Base-by-base conservation (phyloP, 2,888 invertebrate species). In the Imbricaverruca yamaguchii region DNA sequence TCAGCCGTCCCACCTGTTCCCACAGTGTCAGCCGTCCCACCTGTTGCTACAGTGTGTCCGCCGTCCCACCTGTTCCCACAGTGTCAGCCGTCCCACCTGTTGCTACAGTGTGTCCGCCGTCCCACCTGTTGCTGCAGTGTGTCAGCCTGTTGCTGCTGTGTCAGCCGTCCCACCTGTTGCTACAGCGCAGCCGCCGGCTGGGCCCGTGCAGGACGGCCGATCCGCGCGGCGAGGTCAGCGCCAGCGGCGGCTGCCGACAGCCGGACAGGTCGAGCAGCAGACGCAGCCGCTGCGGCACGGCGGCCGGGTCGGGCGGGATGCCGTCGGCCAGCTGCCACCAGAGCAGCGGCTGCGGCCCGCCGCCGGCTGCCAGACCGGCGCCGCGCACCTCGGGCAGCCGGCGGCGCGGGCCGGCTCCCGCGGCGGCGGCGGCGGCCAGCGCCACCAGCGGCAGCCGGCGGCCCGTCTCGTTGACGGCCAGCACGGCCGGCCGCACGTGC, bases 401-500 rank as follows among this genome's bases (percentile, higher is more conserved):
- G 25, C 87, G 87, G 9, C 88, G 84, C 63, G 92, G 89, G 81
- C 90, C 88, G 9, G 74, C 10, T 11, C 59, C 59, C 12, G 59
- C 12, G 7, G 12, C 53, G 9, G 11, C 74, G 21, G 53, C 53
- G 21, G 74, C 39, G 18, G 82, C 81, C 82, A 84, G 79, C 18
- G 82, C 81, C n/a, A 82, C 81, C 83, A 84, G 74, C 80, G 89
- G 85, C 80, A 93, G 83, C 82, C 90, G 88, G 25, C 87, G 87
- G 9, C 88, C 84, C 65, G 92, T 89, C 81, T 90, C 88, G 86
- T 92, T 93, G 63, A 91, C 88, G 25, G 93, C 87, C 18, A 91
- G 88, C 85, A 90, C 92, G 0, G 91, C 90, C 11, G 92, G 90
- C 10, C 90, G 89, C 53, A 93, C 86, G 83, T 91, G 91, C 15